Evolutionary conservation across 2,797 vertebrate species (phyloP), one percentile per base, ranked within the genome.

Genomic region (Tiaroga cobitis): DNA sequence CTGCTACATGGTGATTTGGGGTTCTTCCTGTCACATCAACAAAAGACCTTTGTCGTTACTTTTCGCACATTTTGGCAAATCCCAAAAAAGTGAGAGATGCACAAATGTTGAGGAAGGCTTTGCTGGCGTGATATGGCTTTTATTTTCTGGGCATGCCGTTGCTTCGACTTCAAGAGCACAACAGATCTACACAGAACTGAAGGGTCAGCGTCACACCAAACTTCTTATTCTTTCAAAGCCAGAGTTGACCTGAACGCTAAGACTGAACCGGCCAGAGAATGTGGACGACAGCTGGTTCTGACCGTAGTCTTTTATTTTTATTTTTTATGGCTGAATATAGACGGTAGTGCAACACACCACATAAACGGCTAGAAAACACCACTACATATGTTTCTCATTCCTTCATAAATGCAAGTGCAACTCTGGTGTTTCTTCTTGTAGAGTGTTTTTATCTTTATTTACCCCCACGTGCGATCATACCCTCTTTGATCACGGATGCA

Each of bases 1-100:
- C 89, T 90, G 93, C 92, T 90, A 93, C 92, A 73, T 92, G 94
- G 93, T 94, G 94, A 94, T 92, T 85, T 90, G 90, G 93, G 88
- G 85, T 93, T 96, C 96, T 95, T 96, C 95, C 92, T 88, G 67
- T 93, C 91, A 92, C 85, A 88, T 59, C 87, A 93, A 90, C 90
- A 93, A 91, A 94, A 96, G 96, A 97, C 96, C 79, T 90, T 81
- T 85, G 83, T 80, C 39, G 11, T 87, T 79, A 87, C 59, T 39
- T 87, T 86, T 82, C 63, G 46, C 85, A 84, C 63, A 73, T 90
- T 93, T 93, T 90, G 86, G 92, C 95, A 93, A 93, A 95, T 93
- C 92, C 72, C 76, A 88, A 95, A 94, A 85, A 94, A 93, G 95
- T 95, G 95, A 95, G 92, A 95, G 79, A 88, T 67, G 85, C 88